Evolutionary conservation across 2,888 invertebrate species (phyloP), one percentile per base, ranked within the genome.

Genomic region (Acrocyrtus sp.): DNA sequence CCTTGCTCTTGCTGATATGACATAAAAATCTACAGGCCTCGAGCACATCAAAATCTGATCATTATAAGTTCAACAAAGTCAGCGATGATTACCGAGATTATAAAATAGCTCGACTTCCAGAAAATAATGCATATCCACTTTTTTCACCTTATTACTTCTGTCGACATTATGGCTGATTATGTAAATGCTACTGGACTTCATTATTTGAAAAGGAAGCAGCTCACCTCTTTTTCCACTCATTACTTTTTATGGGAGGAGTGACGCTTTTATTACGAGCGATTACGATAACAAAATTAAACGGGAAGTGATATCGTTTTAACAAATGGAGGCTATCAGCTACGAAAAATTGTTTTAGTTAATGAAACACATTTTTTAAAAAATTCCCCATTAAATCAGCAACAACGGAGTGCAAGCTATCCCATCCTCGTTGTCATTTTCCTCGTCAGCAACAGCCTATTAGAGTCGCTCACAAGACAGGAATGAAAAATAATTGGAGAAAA

Each of bases 401-500:
- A 56, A 51, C 47, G 57, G 57, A 66, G 56, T 56, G 56, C 56
- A 67, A 51, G 24, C 58, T 67, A 29, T 43, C 26, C 50, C 67
- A 67, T 34, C 41, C 41, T 26, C 39, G 51, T 58, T 50, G 58
- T 67, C 67, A 56, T 56, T 56, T 66, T 29, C 47, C 56, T 68
- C 53, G 51, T 68, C 58, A 60, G 54, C 68, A 57, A 53, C 60
- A 58, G 68, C 68, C 68, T 60, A 68, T 68, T 68, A 68, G 68
- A 58, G 51, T 22, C 45, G 68, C 68, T 58, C 53, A 58, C 43
- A 51, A 60, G 68, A 60, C 58, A 68, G 41, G 68, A 68, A 68
- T 58, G 60, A 68, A 68, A 68, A n/a, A n/a, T 68, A 68, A 60
- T 68, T 68, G 66, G 68, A 53, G 58, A 68, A 57, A 67, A 61